Evolutionary conservation across 37 sponge, comb jelly and placozoan species (phyloP).

Genomic region (Chondrosia reniformis): DNA sequence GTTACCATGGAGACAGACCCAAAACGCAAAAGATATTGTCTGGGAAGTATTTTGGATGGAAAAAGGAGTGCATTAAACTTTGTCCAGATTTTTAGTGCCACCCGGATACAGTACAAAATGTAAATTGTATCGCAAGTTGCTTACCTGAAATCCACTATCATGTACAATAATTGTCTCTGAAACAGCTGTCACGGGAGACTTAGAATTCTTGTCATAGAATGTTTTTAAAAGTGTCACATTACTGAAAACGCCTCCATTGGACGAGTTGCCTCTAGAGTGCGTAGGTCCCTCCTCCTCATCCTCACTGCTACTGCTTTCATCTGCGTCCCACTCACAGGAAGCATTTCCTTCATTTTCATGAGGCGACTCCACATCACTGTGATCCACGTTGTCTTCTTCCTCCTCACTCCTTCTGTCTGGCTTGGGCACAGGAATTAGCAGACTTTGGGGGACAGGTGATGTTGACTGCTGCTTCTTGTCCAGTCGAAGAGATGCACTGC

Average conservation of each 20-base stretch:
- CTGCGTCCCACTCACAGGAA: not conserved
- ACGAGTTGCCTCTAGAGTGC: not conserved
- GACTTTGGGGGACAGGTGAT: too few relatives aligned
- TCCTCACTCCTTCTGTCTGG: not conserved
- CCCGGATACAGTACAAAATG: too few relatives aligned
- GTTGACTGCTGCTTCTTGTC: not conserved
- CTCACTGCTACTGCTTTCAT: slow-evolving; percentile 6
- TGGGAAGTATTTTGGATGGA: too few relatives aligned
- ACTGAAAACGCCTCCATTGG: too few relatives aligned
- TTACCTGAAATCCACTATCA: slow-evolving; percentile 24
- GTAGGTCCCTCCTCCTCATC: not conserved
- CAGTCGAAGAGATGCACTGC: not conserved
- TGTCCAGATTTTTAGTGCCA: too few relatives aligned
- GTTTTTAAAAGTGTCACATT: not conserved
- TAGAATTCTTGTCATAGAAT: slow-evolving; percentile 1
- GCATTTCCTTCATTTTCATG: not conserved
- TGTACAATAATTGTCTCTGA: not conserved
- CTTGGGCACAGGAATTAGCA: not conserved
- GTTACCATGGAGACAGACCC: too few relatives aligned
- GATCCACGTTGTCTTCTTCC: not conserved
- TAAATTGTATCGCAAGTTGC: too few relatives aligned
- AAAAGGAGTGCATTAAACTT: too few relatives aligned
- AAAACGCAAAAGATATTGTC: too few relatives aligned
- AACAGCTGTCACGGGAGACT: not conserved
- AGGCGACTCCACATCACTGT: not conserved